Base-by-base conservation (phyloP, 2,888 invertebrate genomes). In the Melinaea marsaeus region DNA sequence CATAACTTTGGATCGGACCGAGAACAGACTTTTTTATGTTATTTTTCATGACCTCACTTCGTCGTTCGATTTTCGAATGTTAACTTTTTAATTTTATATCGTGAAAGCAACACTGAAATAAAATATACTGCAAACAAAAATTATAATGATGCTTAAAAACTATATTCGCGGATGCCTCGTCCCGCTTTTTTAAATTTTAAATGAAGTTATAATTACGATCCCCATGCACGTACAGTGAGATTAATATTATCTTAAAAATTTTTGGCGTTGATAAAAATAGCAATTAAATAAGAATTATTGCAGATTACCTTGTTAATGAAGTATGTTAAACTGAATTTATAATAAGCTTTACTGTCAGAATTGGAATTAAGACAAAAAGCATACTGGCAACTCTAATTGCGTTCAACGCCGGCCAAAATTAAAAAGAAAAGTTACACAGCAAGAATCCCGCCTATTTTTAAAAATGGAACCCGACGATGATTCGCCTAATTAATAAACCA, bases 401-500 rank as follows among this genome's bases (percentile, higher is more conserved):
- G 85, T 81, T 85, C 88, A 88, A 87, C 88, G 87, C 88, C 84
- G 83, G 75, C 76, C 84, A 71, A 88, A 89, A 87, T 90, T 89
- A 86, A 89, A 90, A 89, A 88, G 87, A 90, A 88, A 90, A 90
- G 79, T 85, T 80, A 78, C 85, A 84, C 83, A 82, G 81, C 79
- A 90, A 89, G 88, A 89, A 90, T 90, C 90, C 90, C 89, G 88
- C 89, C 90, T 90, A 90, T 90, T 90, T 90, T 90, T 89, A 87
- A 90, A 90, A 90, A 90, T 78, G 79, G 79, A 79, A 78, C 77
- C 76, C 74, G 76, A 75, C 75, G 89, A 89, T 90, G 89, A 90
- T 89, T 90, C 90, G 89, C 86, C 88, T 90, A 90, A 90, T 90
- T 90, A 90, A 90, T 90, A 90, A 90, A 88, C 90, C 90, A 90